Evolutionary conservation across 2,113 vertebrate genomes (phyloP).

Genomic region (Grallaria varia): DNA sequence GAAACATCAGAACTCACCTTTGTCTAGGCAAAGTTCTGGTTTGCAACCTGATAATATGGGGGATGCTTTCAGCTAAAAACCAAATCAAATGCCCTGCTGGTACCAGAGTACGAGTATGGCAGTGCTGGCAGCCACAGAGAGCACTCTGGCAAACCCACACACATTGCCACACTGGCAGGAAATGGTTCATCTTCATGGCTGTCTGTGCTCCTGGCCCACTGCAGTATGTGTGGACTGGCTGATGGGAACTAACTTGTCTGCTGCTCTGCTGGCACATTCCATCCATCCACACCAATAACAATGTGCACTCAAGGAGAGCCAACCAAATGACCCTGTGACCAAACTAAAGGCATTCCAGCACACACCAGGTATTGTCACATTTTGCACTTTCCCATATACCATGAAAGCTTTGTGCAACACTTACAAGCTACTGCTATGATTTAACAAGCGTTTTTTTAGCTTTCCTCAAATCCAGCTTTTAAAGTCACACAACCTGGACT

Average conservation of each 20-base stretch:
- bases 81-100: background rate
- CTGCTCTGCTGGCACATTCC: background rate
- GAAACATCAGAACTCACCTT: background rate
- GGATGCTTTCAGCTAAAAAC: background rate
- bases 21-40: background rate
- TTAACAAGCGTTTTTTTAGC: background rate
- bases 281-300: background rate
- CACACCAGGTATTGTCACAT: background rate
- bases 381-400: background rate
- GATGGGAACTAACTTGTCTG: background rate
- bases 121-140: background rate
- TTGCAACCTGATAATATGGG: background rate
- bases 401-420: background rate
- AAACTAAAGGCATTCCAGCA: background rate
- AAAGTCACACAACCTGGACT: background rate
- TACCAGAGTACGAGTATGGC: background rate
- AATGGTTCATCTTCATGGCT: background rate
- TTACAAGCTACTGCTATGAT: background rate
- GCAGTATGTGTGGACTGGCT: background rate
- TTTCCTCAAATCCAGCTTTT: background rate
- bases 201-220: background rate
- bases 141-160: background rate
- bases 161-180: background rate
- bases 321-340: background rate
- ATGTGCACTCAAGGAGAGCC: background rate